These are phyloP conservation scores for Arrhamphus sclerolepis DNA, from an alignment of 2,797 vertebrate species.

Conservation along the genomic window DNA sequence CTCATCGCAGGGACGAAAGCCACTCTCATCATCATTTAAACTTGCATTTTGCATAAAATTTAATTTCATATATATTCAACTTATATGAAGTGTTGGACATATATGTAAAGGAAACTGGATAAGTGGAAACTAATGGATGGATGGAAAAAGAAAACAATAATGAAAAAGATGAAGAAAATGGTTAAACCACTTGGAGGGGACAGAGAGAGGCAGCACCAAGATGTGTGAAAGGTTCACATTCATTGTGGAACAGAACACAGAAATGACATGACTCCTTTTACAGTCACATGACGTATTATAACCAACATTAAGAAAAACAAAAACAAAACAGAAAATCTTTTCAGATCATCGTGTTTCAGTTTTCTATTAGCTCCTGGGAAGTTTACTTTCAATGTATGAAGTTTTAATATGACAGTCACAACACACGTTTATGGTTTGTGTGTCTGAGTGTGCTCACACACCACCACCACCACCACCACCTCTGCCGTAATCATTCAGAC, in stretches of 20 bases:
- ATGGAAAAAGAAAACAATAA: no score
- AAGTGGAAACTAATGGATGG: no score
- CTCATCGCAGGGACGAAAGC: no score
- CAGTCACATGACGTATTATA: slow-evolving; percentile 7
- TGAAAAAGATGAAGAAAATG: no score
- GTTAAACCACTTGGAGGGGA: no score
- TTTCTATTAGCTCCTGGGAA: slow-evolving; percentile 28
- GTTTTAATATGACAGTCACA: slow-evolving; percentile 39
- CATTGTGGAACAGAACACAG: not conserved
- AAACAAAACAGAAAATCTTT: no score
- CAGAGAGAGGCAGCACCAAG: not conserved
- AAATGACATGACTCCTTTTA: not conserved
- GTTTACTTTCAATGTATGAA: slow-evolving; percentile 44
- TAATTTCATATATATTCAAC: no score
- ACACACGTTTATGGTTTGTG: slow-evolving; percentile 8
- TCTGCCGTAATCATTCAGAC: slow-evolving; percentile 76
- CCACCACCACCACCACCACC: slow-evolving; percentile 48
- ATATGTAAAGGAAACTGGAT: no score
- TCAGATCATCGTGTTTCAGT: slow-evolving; percentile 3
- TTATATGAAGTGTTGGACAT: no score
- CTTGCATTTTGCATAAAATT: no score
- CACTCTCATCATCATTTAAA: no score
- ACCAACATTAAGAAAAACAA: not conserved
- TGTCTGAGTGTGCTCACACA: slow-evolving; percentile 27
- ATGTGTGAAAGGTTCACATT: not conserved